These are phyloP conservation scores for Tangara arthus DNA, from an alignment of 2,797 vertebrate genomes.

Conservation along the genomic window DNA sequence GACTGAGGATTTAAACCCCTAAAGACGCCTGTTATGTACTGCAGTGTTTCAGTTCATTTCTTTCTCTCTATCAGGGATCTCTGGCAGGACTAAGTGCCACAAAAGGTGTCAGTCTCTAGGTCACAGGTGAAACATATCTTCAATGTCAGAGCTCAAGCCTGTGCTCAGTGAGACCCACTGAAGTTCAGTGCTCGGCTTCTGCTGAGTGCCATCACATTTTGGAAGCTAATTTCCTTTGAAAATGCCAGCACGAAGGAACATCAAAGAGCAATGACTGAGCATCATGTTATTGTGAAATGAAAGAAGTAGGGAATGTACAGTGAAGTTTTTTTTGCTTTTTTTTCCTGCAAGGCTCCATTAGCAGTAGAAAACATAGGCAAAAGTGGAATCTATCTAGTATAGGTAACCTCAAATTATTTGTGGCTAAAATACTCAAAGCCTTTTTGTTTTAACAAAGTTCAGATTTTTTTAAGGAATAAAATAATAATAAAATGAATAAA, in stretches of 20 bases:
- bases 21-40: accelerated
- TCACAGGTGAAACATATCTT: neutral
- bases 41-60: neutral
- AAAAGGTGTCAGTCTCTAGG: neutral
- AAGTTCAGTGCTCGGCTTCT: neutral
- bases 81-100: neutral
- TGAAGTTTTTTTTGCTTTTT: neutral
- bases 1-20: neutral
- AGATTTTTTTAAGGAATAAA: no score
- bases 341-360: no score
- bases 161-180: neutral
- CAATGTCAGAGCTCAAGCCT: neutral
- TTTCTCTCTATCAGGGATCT: neutral
- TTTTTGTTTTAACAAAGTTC: no score
- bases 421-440: no score
- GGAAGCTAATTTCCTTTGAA: constrained; percentile 50
- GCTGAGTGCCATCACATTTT: neutral
- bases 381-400: no score
- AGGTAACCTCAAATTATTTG: no score
- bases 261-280: constrained; percentile 25
- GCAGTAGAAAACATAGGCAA: no score
- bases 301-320: neutral
- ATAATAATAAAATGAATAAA: no score
- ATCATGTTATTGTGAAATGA: constrained; percentile 19
- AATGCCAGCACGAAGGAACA: constrained; percentile 13